Evolutionary conservation across 2,888 invertebrate genomes (phyloP).

Genomic region (Ornithoptera alexandrae): DNA sequence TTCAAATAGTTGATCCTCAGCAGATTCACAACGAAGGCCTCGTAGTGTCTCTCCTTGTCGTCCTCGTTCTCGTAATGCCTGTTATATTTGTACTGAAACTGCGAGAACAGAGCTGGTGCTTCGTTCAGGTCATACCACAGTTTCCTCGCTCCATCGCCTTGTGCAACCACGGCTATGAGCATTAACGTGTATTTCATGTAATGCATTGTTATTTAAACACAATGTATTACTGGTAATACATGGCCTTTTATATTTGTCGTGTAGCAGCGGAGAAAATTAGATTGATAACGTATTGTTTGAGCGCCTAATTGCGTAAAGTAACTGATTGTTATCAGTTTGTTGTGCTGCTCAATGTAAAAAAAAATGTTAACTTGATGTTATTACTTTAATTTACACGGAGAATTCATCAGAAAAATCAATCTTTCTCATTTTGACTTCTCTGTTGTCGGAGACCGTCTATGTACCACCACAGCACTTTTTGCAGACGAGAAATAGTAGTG

Average conservation of each 20-base stretch:
- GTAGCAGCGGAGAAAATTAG: neutral
- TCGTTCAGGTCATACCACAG: slow-evolving; percentile 11
- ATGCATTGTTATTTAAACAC: neutral
- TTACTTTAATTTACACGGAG: too few species aligned
- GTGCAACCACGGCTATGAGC: neutral
- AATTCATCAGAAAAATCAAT: too few species aligned
- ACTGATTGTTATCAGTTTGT: too few species aligned
- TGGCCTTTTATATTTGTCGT: neutral
- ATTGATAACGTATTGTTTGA: too few species aligned
- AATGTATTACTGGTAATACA: neutral
- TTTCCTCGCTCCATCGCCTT: neutral
- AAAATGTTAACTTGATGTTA: too few species aligned
- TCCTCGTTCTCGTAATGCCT: slow-evolving; percentile 15
- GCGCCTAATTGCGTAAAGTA: too few species aligned
- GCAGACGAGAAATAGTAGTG: too few species aligned
- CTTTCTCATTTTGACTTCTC: too few species aligned
- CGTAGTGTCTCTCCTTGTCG: slow-evolving; percentile 15
- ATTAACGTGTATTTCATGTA: neutral
- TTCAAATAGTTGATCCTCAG: slow-evolving; percentile 20
- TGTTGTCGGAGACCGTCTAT: too few species aligned
- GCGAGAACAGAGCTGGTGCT: slow-evolving; percentile 6
- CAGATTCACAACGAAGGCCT: slow-evolving; percentile 12
- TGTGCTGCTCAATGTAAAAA: too few species aligned
- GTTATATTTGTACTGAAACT: slow-evolving; percentile 18
- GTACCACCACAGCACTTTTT: too few species aligned